These are phyloP conservation scores for Junco hyemalis DNA, from an alignment of 2,113 vertebrate species.

Conservation along the genomic window DNA sequence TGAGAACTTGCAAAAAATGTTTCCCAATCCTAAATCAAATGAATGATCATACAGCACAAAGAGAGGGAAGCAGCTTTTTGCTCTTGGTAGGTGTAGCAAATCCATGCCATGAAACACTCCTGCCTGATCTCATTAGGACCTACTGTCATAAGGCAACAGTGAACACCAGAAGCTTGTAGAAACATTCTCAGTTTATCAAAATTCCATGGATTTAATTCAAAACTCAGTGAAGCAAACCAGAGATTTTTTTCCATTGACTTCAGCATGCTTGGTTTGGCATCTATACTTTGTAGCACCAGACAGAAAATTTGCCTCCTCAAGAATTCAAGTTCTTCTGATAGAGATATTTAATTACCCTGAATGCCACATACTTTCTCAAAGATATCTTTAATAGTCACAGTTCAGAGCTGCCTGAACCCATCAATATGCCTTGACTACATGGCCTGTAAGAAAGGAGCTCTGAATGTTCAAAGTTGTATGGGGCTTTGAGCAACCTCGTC, in stretches of 20 bases:
- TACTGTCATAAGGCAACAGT: not conserved
- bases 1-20: not conserved
- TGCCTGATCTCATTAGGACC: not conserved
- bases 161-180: not conserved
- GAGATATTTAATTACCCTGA: not conserved
- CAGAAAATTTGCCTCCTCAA: not conserved
- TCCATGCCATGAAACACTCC: not conserved
- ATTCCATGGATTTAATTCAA: not conserved
- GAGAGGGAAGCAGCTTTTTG: not conserved
- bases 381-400: not conserved
- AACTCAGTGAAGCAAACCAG: constrained; percentile 10
- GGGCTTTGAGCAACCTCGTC: not conserved
- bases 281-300: not conserved
- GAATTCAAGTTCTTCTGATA: not conserved
- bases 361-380: not conserved
- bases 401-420: not conserved
- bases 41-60: not conserved
- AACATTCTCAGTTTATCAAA: constrained; percentile 18
- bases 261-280: not conserved
- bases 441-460: not conserved
- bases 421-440: not conserved
- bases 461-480: not conserved
- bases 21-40: not conserved
- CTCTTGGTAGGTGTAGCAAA: not conserved
- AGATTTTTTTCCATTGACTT: constrained; percentile 10